phyloP scores from a whole-genome alignment of 2,797 vertebrate genomes.

The Buphagus erythrorhynchus region DNA sequence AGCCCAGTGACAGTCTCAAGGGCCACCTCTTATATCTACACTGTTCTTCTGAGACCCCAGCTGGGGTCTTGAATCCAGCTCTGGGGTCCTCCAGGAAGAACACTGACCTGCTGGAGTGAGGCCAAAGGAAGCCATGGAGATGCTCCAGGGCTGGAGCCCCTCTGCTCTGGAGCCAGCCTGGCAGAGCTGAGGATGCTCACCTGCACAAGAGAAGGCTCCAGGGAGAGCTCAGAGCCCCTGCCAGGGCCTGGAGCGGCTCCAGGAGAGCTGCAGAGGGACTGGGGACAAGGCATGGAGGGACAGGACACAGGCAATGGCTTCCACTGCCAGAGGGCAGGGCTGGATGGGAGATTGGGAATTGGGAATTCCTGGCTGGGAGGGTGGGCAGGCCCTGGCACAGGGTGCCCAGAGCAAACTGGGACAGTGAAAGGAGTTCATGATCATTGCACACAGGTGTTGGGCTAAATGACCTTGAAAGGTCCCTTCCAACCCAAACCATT shows the following conservation, averaged over 20 bases:
- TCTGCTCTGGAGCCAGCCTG: neutral
- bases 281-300: neutral
- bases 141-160: neutral
- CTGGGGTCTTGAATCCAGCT: neutral
- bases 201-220: neutral
- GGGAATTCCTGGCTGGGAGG: too few species aligned
- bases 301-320: neutral
- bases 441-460: neutral
- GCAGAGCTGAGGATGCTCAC: neutral
- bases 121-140: fast-evolving
- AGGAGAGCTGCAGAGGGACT: neutral
- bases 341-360: too few species aligned
- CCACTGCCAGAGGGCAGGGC: too few species aligned
- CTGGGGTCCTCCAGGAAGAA: neutral
- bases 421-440: fast-evolving
- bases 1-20: neutral
- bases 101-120: fast-evolving
- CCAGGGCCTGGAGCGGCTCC: neutral
- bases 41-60: neutral
- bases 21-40: neutral
- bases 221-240: neutral
- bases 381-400: too few species aligned
- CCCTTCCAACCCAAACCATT: neutral
- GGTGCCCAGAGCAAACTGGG: neutral
- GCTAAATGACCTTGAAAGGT: fast-evolving